Evolutionary conservation across 1,140 invertebrate species (phyloP).

Genomic region (Drosophila santomea): DNA sequence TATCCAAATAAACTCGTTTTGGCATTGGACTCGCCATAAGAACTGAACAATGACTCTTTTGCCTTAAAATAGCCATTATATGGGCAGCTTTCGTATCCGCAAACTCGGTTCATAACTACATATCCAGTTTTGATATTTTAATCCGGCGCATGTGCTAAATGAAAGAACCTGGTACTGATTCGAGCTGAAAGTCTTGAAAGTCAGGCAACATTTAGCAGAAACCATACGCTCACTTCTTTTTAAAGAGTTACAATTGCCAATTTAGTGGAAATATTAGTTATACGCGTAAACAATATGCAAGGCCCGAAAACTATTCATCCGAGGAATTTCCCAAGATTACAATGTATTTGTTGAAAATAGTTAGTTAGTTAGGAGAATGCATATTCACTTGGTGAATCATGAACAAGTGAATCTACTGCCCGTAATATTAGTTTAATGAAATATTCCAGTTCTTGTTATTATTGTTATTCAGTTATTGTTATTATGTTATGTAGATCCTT

Average conservation of each 20-base stretch:
- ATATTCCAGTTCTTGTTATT: neutral
- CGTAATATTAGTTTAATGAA: neutral
- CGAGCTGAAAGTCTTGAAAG: conserved; percentile 25
- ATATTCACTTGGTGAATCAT: neutral
- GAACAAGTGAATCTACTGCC: too few relatives aligned
- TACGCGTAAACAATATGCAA: neutral
- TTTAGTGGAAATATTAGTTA: neutral
- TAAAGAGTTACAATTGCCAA: neutral
- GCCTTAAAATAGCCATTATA: conserved; percentile 41
- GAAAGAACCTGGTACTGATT: conserved; percentile 22
- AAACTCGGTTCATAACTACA: conserved; percentile 22
- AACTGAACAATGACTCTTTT: conserved; percentile 33
- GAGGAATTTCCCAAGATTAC: neutral
- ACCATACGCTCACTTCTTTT: neutral
- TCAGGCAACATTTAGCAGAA: neutral
- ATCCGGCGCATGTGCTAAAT: conserved; percentile 37
- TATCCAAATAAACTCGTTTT: conserved; percentile 24
- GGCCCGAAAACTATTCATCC: neutral
- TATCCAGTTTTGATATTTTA: conserved; percentile 50
- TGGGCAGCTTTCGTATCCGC: conserved; percentile 37
- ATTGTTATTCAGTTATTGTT: neutral
- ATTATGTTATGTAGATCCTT: neutral
- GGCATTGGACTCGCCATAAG: conserved; percentile 18
- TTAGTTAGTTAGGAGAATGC: neutral
- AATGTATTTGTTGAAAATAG: neutral